Evolutionary conservation across 2,797 vertebrate genomes (phyloP).

Genomic region (Liparis tanakae): DNA sequence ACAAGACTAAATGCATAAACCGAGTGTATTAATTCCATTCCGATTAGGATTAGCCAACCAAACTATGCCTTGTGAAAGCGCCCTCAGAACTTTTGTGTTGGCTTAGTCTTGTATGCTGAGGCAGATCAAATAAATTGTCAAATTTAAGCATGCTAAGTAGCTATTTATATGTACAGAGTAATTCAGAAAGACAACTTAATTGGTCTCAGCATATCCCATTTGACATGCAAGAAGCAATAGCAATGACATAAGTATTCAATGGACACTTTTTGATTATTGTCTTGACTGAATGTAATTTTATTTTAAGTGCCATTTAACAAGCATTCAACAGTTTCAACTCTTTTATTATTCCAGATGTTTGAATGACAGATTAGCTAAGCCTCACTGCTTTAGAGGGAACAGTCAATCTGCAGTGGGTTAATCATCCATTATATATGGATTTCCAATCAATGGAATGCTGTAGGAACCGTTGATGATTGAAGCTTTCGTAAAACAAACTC

Average conservation of each 20-base stretch:
- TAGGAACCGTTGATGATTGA: slow-evolving; percentile 4
- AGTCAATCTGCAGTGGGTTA: slow-evolving; percentile 2
- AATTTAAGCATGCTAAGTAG: slow-evolving; percentile 56
- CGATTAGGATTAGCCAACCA: background rate
- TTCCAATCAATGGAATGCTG: slow-evolving; percentile 17
- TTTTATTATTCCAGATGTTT: slow-evolving; percentile 37
- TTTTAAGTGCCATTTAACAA: slow-evolving; percentile 45
- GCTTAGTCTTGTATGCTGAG: slow-evolving; percentile 24
- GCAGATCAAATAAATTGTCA: slow-evolving; percentile 48
- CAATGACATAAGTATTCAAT: slow-evolving; percentile 55
- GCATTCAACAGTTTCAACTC: slow-evolving; percentile 40
- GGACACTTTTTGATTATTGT: slow-evolving; percentile 49
- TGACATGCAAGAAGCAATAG: slow-evolving; percentile 54
- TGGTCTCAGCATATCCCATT: slow-evolving; percentile 52
- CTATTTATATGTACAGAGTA: slow-evolving; percentile 70
- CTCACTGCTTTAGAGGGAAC: slow-evolving; percentile 27
- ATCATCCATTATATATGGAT: background rate
- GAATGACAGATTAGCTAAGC: slow-evolving; percentile 24
- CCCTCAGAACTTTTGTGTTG: slow-evolving; percentile 8
- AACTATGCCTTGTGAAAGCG: background rate
- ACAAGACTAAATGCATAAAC: background rate
- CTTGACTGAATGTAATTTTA: slow-evolving; percentile 46
- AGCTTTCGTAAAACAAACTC: slow-evolving; percentile 13
- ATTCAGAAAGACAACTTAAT: slow-evolving; percentile 59
- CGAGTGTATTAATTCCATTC: background rate